Conservation (phyloP, 2,113 vertebrate species). For the mouse (Mus musculus) region DNA sequence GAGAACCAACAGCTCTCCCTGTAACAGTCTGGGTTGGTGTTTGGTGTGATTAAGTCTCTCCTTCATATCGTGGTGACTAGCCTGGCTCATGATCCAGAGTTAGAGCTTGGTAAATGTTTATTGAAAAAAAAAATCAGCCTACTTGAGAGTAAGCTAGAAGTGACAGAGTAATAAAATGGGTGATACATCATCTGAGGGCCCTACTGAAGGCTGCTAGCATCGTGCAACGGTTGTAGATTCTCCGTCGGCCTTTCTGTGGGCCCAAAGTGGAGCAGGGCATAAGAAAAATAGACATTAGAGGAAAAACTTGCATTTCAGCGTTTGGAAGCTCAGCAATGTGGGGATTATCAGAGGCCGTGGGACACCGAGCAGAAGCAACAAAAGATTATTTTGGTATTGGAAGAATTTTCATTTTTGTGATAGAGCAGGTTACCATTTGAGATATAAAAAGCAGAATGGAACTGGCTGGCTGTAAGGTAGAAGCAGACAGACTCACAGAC, state of each 20-base stretch:
- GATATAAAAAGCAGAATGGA: not conserved
- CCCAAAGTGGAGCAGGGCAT: not conserved
- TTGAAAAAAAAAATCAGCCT: not conserved
- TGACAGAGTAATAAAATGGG: not conserved
- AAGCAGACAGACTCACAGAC: not conserved
- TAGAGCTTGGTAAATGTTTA: slow-evolving; percentile 35
- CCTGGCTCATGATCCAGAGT: slow-evolving; percentile 6
- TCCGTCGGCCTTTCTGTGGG: not conserved
- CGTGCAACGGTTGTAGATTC: not conserved
- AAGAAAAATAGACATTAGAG: not conserved
- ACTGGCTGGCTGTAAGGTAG: not conserved
- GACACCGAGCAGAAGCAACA: not conserved
- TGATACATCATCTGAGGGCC: not conserved
- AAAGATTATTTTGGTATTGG: slow-evolving; percentile 45
- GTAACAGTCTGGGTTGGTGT: not conserved
- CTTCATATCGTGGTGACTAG: not conserved
- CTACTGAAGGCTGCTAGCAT: not conserved
- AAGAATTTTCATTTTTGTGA: slow-evolving; percentile 45
- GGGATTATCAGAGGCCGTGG: not conserved
- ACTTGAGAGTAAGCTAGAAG: slow-evolving; percentile 23
- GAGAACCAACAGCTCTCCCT: slow-evolving; percentile 6
- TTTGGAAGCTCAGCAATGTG: slow-evolving; percentile 16
- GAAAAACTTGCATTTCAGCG: not conserved
- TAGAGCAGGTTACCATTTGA: not conserved
- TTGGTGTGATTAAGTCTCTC: slow-evolving; percentile 15